Conservation (phyloP, 2,113 vertebrate genomes). For the Grantiella picta region DNA sequence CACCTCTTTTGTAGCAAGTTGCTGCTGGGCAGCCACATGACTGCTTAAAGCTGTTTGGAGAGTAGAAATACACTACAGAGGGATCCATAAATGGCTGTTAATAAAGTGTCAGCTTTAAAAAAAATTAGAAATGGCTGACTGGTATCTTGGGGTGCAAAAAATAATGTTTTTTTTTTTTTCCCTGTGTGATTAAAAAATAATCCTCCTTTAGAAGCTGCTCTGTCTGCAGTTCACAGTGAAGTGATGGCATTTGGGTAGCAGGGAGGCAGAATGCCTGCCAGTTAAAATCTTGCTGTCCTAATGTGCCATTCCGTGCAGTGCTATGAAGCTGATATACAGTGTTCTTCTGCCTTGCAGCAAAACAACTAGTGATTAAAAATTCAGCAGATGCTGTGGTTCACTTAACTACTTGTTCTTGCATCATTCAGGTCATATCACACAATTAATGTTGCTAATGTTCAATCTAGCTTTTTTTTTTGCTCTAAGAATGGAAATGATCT, state of each 20-base stretch:
- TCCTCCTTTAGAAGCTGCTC: not conserved
- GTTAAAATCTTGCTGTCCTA: constrained; percentile 37
- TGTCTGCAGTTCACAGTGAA: not conserved
- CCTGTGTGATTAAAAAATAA: not conserved
- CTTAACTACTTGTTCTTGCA: constrained; percentile 33
- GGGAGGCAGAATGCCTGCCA: constrained; percentile 34
- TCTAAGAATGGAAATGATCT: constrained; percentile 44
- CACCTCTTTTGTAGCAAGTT: not conserved
- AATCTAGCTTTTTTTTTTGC: not conserved
- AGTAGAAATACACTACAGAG: not conserved
- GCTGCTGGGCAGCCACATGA: not conserved
- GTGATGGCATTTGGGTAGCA: constrained; percentile 27
- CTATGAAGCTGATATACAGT: constrained; percentile 21
- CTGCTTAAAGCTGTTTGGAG: not conserved
- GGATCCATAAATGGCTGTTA: not conserved
- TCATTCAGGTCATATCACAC: constrained; percentile 53
- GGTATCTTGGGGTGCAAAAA: constrained; percentile 2
- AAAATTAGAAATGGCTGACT: constrained; percentile 29
- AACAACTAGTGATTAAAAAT: constrained; percentile 52
- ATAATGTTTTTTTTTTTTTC: not conserved
- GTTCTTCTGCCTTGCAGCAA: constrained; percentile 44
- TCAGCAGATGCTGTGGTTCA: constrained; percentile 42
- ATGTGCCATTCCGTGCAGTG: not conserved
- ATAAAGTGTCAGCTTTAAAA: not conserved
- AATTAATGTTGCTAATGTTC: constrained; percentile 35